phyloP scores from a whole-genome alignment of 2,888 invertebrate species.

The Ormyrus rosae region DNA sequence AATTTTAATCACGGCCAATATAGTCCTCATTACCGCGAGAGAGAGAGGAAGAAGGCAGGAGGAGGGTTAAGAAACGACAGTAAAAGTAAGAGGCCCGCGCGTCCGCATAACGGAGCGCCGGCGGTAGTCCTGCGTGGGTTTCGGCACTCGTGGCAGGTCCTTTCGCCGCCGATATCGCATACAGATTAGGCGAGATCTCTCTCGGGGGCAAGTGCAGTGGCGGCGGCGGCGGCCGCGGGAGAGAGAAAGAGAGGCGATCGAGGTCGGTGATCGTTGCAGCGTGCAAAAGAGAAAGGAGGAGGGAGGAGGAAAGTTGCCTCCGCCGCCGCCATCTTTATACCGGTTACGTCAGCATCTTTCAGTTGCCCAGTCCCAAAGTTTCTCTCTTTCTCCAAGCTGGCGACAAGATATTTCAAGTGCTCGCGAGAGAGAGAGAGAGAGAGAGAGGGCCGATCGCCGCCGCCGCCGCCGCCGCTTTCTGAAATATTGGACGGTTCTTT shows the following conservation, averaged over 20 bases:
- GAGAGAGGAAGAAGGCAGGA: neutral
- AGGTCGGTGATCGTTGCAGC: too few relatives aligned
- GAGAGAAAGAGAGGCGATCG: neutral
- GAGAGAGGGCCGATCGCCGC: constrained; percentile 32
- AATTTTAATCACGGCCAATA: neutral
- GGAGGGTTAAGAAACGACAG: neutral
- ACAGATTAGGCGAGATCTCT: neutral
- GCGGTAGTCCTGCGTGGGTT: too few relatives aligned
- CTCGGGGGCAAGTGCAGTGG: neutral
- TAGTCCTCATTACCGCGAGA: neutral
- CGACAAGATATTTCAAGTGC: constrained; percentile 76
- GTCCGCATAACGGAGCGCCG: too few relatives aligned
- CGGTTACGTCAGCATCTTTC: constrained; percentile 76
- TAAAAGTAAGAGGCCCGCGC: neutral
- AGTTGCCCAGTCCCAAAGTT: constrained; percentile 69
- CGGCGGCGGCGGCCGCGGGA: constrained; percentile 1
- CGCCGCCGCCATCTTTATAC: constrained; percentile 68
- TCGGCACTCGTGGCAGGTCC: too few relatives aligned
- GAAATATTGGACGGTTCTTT: constrained; percentile 75
- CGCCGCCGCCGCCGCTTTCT: constrained; percentile 66
- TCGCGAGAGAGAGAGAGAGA: constrained; percentile 43
- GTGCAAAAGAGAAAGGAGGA: neutral
- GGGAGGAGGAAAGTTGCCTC: constrained; percentile 23
- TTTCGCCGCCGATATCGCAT: neutral
- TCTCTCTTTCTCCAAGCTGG: constrained; percentile 69